These are phyloP conservation scores for Coptodon rendalli DNA, from an alignment of 2,113 vertebrate genomes.

Conservation along the genomic window DNA sequence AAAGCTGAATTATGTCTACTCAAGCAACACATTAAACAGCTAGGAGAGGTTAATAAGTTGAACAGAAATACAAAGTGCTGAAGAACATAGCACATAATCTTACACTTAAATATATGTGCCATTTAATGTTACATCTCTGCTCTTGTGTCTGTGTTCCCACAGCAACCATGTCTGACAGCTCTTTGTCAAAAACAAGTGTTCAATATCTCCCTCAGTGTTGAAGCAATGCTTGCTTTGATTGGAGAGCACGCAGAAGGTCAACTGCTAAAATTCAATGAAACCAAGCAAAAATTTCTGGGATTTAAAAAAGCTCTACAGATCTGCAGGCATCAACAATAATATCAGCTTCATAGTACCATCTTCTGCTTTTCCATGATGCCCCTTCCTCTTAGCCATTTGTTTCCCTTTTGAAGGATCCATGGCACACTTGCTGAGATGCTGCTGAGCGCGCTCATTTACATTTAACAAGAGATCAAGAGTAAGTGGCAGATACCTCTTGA, in stretches of 20 bases:
- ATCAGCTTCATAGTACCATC: neutral
- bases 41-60: neutral
- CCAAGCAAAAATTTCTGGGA: neutral
- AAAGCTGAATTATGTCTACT: neutral
- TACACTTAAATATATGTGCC: neutral
- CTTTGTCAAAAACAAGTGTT: constrained; percentile 46
- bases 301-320: neutral
- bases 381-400: neutral
- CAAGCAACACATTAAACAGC: neutral
- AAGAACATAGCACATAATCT: neutral
- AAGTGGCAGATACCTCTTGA: constrained; percentile 29
- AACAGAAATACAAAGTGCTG: neutral
- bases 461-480: constrained; percentile 47
- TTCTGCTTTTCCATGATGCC: neutral
- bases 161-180: constrained; percentile 45
- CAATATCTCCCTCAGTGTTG: constrained; percentile 27
- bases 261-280: constrained; percentile 21
- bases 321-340: neutral
- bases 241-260: constrained; percentile 7
- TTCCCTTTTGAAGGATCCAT: constrained; percentile 8
- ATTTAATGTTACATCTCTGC: constrained; percentile 6
- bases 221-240: constrained; percentile 36
- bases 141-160: neutral
- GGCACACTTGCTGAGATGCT: neutral
- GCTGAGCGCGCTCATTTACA: constrained; percentile 33